These are phyloP conservation scores for Amblyopsis rosae DNA, from an alignment of 2,113 vertebrate species.

Conservation along the genomic window DNA sequence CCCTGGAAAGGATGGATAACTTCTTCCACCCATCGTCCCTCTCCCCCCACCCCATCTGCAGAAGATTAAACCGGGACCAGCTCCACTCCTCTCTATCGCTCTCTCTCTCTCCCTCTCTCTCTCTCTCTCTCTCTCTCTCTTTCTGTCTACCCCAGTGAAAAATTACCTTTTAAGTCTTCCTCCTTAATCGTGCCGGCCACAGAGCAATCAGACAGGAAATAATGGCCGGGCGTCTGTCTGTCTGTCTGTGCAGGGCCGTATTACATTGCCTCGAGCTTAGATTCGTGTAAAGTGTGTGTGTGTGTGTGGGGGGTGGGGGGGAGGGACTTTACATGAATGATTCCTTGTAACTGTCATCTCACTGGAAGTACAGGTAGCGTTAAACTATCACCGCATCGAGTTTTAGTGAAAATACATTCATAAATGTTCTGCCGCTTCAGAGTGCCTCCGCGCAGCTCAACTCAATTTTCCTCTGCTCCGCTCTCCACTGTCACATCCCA, in stretches of 20 bases:
- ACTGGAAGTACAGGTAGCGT: conserved; percentile 48
- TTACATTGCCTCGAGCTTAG: conserved; percentile 38
- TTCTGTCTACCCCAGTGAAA: conserved; percentile 72
- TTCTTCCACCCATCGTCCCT: conserved; percentile 31
- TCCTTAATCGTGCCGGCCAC: conserved; percentile 64
- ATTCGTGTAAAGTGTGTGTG: conserved; percentile 34
- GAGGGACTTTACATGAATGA: conserved; percentile 53
- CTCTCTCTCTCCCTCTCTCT: conserved; percentile 60
- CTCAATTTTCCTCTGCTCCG: conserved; percentile 34
- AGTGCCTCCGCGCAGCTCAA: conserved; percentile 16
- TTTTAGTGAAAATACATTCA: conserved; percentile 50
- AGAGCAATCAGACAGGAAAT: conserved; percentile 68
- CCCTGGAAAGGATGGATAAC: conserved; percentile 48
- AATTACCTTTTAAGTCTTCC: conserved; percentile 69
- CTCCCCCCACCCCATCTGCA: conserved; percentile 39
- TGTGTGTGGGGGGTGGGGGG: conserved; percentile 10
- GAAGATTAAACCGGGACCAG: conserved; percentile 64
- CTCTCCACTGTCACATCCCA: not conserved
- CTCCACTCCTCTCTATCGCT: conserved; percentile 53
- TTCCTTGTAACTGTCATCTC: conserved; percentile 58
- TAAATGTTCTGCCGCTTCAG: conserved; percentile 47
- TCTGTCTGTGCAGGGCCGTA: conserved; percentile 31
- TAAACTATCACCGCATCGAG: conserved; percentile 51
- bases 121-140: conserved; percentile 53
- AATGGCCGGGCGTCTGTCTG: conserved; percentile 50